Base-by-base conservation (phyloP, 1,140 invertebrate species). In the Venturia canescens region DNA sequence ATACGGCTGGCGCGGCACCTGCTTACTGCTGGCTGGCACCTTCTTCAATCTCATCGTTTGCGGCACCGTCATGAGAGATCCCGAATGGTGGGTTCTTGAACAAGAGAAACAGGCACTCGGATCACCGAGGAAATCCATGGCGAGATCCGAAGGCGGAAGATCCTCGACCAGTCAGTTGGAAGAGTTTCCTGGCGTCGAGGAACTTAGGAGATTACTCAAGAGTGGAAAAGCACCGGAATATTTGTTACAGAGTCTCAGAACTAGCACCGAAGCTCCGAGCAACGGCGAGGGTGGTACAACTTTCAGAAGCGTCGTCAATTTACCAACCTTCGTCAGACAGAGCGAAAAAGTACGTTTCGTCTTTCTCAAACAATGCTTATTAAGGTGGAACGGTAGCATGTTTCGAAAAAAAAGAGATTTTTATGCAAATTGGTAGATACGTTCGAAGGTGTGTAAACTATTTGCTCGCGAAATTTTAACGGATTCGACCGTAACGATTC, bases 1-100 rank as follows among this genome's bases (percentile, higher is more conserved):
- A 78, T 98, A 95, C 88, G 96, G 96, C 16, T 98, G 98, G 97
- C 93, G 97, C 78, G 97, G 97, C n/a, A 96, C 97, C 2, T 95
- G 96, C 29, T 90, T 98, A 0, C 93, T 98, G 16, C 88, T 98
- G 7, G 95, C 96, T 4, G 97, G 97, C 48, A 95, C 96, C 7
- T 95, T 98, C 83, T 93, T 98, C 18, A 97, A 98, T 89, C 94
- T 98, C 86, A 97, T 96, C 88, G 96, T 98, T 3, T 98, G 97
- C 87, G 98, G 97, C 0, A 94, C 95, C 27, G 92, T 98, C 0
- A 98, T 98, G 96, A 92, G 96, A 74, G 97, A 98, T 89, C 95
- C 97, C 0, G 96, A 96, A 80, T 96, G 95, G 95, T 93, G 94
- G 92, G 93, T 94, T 29, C 86, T 93, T 75, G 94, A 96, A 83